Evolutionary conservation across 1,140 invertebrate genomes (phyloP), one percentile per base, ranked within the genome.

Genomic region (Cylas formicarius): DNA sequence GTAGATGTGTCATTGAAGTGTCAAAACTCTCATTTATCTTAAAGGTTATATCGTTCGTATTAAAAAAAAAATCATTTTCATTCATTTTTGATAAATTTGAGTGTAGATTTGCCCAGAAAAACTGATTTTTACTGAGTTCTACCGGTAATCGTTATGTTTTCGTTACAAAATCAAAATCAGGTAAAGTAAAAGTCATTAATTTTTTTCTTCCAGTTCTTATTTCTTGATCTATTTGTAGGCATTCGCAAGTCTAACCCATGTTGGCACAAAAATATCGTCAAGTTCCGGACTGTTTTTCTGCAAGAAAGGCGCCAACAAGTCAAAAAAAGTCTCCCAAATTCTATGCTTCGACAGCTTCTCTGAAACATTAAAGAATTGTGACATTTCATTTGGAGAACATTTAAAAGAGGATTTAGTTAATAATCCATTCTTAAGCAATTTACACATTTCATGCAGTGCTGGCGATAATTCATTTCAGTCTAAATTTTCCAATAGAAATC

Each of bases 131-230:
- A n/a, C n/a, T n/a, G n/a, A n/a, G n/a, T n/a, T n/a, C n/a, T n/a
- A n/a, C n/a, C n/a, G n/a, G n/a, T n/a, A n/a, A n/a, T 21, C 37
- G 34, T 13, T 7, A 66, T 66, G 64, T 66, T 65, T 48, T 59
- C 64, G 33, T 43, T 64, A 29, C 64, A 66, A 52, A 65, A 66
- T 48, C 64, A 65, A 52, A 66, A 66, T 53, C 64, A 66, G 56
- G 64, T 65, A 57, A 50, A 46, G 23, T 16, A 11, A 18, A 16
- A 19, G 21, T 11, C 3, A 27, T 10, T 23, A 8, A 9, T 13
- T 53, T 40, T 29, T 7, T 13, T 16, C n/a, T 26, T 9, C 21
- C 17, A 31, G 27, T 42, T 42, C 11, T 31, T 34, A 48, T 18
- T 21, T 35, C 38, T 39, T 32, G 29, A 17, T 11, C 36, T 22